A percentile compares a stretch with the other conserved stretches of the same genome.
Conservation (phyloP, 2,888 invertebrate genomes). For the Pteria penguin region DNA sequence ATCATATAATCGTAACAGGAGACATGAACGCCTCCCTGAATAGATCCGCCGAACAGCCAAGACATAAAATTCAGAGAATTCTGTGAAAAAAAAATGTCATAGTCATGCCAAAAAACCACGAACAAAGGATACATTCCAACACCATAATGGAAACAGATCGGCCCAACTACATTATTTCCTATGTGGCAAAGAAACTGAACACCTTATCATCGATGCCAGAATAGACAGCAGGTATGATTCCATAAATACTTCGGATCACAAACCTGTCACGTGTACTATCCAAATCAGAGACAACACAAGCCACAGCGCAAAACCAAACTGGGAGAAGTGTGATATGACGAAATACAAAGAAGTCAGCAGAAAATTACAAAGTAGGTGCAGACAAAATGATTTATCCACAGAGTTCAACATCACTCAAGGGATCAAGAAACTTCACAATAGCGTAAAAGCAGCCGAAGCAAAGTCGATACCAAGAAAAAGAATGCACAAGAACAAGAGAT, state of each 20-base stretch:
- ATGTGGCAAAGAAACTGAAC: not conserved
- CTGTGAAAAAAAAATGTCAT: not conserved
- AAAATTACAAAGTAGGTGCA: not conserved
- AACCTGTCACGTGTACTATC: not conserved
- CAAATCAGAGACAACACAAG: not conserved
- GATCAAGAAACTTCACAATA: not conserved
- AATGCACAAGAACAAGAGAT: not conserved
- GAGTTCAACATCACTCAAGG: not conserved
- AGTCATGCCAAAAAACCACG: not conserved
- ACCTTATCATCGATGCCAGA: not conserved
- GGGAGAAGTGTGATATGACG: not conserved
- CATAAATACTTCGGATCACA: conserved; percentile 4
- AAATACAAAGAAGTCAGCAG: not conserved
- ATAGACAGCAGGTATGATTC: not conserved
- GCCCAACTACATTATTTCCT: not conserved
- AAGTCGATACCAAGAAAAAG: not conserved
- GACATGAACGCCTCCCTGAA: not conserved
- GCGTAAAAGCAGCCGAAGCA: not conserved
- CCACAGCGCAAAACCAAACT: not conserved
- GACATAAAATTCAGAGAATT: not conserved
- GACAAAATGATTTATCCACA: not conserved
- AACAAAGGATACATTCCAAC: not conserved
- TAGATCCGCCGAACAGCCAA: conserved; percentile 1
- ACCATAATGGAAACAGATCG: not conserved
- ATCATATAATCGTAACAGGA: not conserved